Conservation (phyloP, 2,888 invertebrate genomes). For the Notodromas monacha region DNA sequence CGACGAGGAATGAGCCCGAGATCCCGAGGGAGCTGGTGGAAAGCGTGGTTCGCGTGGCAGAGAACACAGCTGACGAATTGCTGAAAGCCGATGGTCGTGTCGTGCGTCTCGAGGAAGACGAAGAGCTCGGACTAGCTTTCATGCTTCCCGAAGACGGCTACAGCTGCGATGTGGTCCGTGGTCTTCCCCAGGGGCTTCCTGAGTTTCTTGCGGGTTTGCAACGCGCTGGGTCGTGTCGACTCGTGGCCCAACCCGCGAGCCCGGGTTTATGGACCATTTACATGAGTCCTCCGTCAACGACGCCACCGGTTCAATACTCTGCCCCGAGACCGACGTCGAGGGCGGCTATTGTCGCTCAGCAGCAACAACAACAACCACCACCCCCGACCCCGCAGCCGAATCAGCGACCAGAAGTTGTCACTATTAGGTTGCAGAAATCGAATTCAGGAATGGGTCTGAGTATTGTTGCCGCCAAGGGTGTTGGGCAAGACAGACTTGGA, state of each 20-base stretch:
- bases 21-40: conserved; percentile 27
- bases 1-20: conserved; percentile 24
- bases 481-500: conserved; percentile 48
- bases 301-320: too few relatives aligned
- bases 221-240: conserved; percentile 49
- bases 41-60: conserved; percentile 32
- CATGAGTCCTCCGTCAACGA: conserved; percentile 31
- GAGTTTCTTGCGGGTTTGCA: conserved; percentile 18
- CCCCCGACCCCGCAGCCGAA: too few relatives aligned
- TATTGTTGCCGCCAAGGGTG: conserved; percentile 83
- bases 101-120: conserved; percentile 57
- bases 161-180: conserved; percentile 75
- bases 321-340: too few relatives aligned
- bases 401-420: conserved; percentile 39
- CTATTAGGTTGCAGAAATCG: conserved; percentile 67
- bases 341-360: too few relatives aligned
- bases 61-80: conserved; percentile 63
- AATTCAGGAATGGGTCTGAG: conserved; percentile 90
- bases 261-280: conserved; percentile 86
- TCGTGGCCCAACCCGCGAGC: conserved; percentile 63
- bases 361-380: too few relatives aligned
- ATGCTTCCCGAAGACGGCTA: conserved; percentile 88
- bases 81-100: conserved; percentile 64
- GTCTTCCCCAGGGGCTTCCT: conserved; percentile 30
- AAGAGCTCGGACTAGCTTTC: conserved; percentile 49